Conservation (phyloP, 1,140 invertebrate species). For the Brachionus asplanchnoidis region DNA sequence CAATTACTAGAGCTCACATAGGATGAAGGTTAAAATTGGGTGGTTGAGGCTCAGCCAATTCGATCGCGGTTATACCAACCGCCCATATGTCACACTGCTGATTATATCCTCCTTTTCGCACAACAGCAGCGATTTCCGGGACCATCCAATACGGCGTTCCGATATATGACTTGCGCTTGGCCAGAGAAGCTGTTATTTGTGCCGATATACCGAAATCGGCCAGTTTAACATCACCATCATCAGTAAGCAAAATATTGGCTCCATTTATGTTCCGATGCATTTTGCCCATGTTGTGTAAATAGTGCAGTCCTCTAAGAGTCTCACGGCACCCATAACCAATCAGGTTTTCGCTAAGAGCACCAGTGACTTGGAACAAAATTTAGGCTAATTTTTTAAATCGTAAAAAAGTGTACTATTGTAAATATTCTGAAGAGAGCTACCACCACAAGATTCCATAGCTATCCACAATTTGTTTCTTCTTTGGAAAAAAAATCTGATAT, state of each 20-base stretch:
- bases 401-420: conserved; percentile 73
- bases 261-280: conserved; percentile 89
- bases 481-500: background rate
- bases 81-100: conserved; percentile 99
- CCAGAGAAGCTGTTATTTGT: conserved; percentile 97
- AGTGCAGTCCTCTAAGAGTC: conserved; percentile 88
- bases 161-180: conserved; percentile 97
- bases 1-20: conserved; percentile 71
- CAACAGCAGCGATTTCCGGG: conserved; percentile 90
- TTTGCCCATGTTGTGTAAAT: conserved; percentile 90
- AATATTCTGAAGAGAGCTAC: conserved; percentile 91
- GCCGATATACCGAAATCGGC: conserved; percentile 99
- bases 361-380: conserved; percentile 69
- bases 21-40: conserved; percentile 99
- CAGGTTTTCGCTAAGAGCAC: conserved; percentile 84
- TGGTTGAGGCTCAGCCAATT: conserved; percentile 94
- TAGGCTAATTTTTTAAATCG: background rate
- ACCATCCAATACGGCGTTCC: conserved; percentile 96
- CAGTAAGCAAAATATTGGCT: conserved; percentile 93
- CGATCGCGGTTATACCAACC: conserved; percentile 95
- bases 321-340: conserved; percentile 96
- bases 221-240: conserved; percentile 91
- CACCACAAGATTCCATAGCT: conserved; percentile 98
- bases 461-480: conserved; percentile 92
- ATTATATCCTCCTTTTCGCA: conserved; percentile 96